These are phyloP conservation scores for Synanceia verrucosa DNA, from an alignment of 2,797 vertebrate genomes.

Conservation along the genomic window DNA sequence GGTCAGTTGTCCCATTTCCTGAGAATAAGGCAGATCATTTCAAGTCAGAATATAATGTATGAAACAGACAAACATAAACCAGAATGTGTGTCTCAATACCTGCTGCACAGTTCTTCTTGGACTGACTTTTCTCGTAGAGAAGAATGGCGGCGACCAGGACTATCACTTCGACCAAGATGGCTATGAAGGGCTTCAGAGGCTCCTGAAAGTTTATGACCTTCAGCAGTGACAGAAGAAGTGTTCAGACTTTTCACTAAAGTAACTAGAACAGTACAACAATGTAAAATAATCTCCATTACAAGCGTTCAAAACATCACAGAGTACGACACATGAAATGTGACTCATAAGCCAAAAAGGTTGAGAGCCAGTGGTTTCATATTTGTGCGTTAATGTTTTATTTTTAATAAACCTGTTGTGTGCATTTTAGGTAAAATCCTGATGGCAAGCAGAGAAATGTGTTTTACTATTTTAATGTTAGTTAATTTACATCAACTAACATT, in stretches of 20 bases:
- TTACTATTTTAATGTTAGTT: no score
- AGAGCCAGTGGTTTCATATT: neutral
- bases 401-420: neutral
- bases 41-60: neutral
- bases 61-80: neutral
- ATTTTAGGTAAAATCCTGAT: neutral
- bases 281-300: neutral
- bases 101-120: constrained; percentile 46
- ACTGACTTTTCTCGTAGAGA: constrained; percentile 81
- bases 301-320: neutral
- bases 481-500: no score
- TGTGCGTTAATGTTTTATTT: neutral
- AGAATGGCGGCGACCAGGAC: constrained; percentile 84
- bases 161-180: constrained; percentile 84
- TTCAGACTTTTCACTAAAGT: neutral
- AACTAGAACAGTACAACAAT: neutral
- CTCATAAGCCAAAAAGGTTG: neutral
- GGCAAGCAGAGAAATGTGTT: no score
- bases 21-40: constrained; percentile 15
- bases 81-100: constrained; percentile 48
- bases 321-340: no score
- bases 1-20: constrained; percentile 65
- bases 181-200: constrained; percentile 91
- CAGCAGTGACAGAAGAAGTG: constrained; percentile 26
- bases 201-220: constrained; percentile 83